phyloP scores from a whole-genome alignment of 2,113 vertebrate species.

The Sylvia atricapilla region DNA sequence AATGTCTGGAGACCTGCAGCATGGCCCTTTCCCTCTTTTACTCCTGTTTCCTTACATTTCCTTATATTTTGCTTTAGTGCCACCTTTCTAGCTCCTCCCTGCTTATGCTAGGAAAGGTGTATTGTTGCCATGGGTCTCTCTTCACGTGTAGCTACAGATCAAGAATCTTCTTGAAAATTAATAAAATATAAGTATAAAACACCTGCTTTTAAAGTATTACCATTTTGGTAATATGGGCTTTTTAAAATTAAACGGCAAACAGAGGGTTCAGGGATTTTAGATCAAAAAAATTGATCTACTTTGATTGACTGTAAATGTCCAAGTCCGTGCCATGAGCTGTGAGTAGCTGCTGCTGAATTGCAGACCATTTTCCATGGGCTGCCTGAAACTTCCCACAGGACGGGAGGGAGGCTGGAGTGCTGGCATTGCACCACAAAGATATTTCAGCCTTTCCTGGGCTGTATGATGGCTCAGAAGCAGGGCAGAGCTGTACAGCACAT shows the following conservation, averaged over 20 bases:
- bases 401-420: fast-evolving
- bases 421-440: not conserved
- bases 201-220: not conserved
- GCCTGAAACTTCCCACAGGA: not conserved
- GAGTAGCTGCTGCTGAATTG: not conserved
- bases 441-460: not conserved
- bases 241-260: not conserved
- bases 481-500: not conserved
- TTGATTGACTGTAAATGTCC: not conserved
- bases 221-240: not conserved
- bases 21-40: not conserved
- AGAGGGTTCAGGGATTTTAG: not conserved
- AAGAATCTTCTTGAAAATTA: not conserved
- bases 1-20: not conserved
- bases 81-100: not conserved
- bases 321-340: not conserved
- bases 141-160: not conserved
- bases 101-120: not conserved
- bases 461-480: not conserved
- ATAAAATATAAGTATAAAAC: not conserved
- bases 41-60: not conserved
- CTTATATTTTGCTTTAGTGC: not conserved
- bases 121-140: not conserved
- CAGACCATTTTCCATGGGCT: not conserved
- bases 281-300: fast-evolving